Conservation (phyloP, 2,797 vertebrate species). For the Pitangus sulphuratus region DNA sequence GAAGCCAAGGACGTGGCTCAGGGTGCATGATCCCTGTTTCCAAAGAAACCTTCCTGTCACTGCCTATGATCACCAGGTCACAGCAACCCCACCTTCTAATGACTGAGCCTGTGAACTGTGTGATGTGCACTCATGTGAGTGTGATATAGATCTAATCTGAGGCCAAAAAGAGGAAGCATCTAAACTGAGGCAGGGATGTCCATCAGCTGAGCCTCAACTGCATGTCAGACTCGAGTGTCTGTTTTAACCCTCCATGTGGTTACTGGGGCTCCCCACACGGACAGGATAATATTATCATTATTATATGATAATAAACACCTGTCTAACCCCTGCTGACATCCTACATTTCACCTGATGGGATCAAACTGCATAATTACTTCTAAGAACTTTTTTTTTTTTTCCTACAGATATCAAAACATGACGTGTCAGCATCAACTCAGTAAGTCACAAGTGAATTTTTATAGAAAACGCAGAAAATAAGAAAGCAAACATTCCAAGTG, state of each 20-base stretch:
- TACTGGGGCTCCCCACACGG: accelerated
- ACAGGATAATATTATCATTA: neutral
- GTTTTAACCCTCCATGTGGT: neutral
- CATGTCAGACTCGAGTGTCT: accelerated
- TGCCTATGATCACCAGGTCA: accelerated
- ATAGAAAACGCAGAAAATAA: neutral
- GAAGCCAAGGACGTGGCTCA: neutral
- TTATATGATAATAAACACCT: neutral
- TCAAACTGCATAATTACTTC: neutral
- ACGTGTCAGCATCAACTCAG: neutral
- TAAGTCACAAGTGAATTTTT: neutral
- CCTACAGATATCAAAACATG: neutral
- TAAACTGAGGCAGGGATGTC: neutral
- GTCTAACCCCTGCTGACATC: neutral
- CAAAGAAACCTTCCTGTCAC: neutral
- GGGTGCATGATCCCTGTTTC: neutral
- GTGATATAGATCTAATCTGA: accelerated
- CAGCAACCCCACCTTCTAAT: neutral
- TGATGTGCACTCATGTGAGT: accelerated
- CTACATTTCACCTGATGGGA: neutral
- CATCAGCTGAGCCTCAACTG: neutral
- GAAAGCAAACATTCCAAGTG: neutral
- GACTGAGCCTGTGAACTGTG: neutral
- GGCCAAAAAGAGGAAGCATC: neutral
- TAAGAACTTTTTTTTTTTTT: neutral